Evolutionary conservation across 2,113 vertebrate genomes (phyloP).

Genomic region (Madoqua kirkii): DNA sequence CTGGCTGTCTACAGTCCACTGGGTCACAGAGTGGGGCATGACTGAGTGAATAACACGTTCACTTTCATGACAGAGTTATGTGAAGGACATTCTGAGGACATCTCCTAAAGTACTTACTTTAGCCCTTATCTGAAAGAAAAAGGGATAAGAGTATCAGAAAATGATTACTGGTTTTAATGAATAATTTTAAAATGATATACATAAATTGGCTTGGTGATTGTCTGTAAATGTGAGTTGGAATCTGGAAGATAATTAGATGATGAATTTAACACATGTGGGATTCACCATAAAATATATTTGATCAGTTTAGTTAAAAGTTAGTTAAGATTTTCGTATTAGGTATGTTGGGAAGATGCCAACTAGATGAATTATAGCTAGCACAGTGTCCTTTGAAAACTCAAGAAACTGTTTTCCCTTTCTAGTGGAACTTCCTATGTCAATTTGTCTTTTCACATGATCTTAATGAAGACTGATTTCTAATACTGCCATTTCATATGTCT

Average conservation of each 20-base stretch:
- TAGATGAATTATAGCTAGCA: neutral
- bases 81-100: neutral
- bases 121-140: neutral
- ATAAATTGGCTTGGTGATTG: neutral
- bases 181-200: neutral
- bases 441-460: neutral
- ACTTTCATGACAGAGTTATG: neutral
- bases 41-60: neutral
- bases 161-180: neutral
- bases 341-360: neutral
- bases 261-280: neutral
- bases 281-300: neutral
- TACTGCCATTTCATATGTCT: neutral
- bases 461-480: slow-evolving; percentile 31
- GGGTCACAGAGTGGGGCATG: neutral
- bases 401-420: neutral
- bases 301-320: neutral
- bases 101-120: neutral
- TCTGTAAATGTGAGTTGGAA: neutral
- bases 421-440: neutral
- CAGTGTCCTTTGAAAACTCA: neutral
- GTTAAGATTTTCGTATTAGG: neutral
- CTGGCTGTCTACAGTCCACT: neutral
- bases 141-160: neutral
- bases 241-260: neutral